phyloP scores from a whole-genome alignment of 2,797 vertebrate species.

The Chromobotia macracanthus region DNA sequence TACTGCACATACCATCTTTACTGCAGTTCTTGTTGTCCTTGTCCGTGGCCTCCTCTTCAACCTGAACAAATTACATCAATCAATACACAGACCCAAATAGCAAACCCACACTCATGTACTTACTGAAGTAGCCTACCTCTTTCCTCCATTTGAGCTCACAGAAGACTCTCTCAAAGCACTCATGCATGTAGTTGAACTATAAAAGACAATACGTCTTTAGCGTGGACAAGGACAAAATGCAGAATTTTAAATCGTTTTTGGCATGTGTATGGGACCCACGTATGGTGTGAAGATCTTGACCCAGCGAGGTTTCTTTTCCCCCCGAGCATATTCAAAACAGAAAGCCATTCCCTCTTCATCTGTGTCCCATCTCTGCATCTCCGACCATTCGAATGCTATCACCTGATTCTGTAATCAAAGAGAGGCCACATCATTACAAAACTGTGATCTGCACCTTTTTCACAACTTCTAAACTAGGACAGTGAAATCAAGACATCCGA shows the following conservation, averaged over 20 bases:
- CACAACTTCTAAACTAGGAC: not conserved
- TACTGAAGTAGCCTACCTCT: conserved; percentile 80
- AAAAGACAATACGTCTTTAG: conserved; percentile 25
- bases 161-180: conserved; percentile 97
- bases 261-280: conserved; percentile 74
- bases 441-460: conserved; percentile 20
- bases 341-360: conserved; percentile 98
- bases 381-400: conserved; percentile 92
- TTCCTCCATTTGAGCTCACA: conserved; percentile 98
- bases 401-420: conserved; percentile 87
- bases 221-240: not conserved
- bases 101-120: not conserved
- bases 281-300: conserved; percentile 98
- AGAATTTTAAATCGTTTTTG: not conserved
- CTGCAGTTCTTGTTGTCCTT: conserved; percentile 89
- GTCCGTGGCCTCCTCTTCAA: conserved; percentile 86
- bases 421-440: not conserved
- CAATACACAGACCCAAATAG: not conserved
- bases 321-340: conserved; percentile 93
- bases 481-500: not conserved
- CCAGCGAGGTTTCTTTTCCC: conserved; percentile 97
- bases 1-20: conserved; percentile 87
- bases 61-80: conserved; percentile 67
- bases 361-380: conserved; percentile 98
- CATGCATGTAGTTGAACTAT: conserved; percentile 99